phyloP scores from a whole-genome alignment of 2,113 vertebrate genomes.

The Lethenteron camtschaticum region DNA sequence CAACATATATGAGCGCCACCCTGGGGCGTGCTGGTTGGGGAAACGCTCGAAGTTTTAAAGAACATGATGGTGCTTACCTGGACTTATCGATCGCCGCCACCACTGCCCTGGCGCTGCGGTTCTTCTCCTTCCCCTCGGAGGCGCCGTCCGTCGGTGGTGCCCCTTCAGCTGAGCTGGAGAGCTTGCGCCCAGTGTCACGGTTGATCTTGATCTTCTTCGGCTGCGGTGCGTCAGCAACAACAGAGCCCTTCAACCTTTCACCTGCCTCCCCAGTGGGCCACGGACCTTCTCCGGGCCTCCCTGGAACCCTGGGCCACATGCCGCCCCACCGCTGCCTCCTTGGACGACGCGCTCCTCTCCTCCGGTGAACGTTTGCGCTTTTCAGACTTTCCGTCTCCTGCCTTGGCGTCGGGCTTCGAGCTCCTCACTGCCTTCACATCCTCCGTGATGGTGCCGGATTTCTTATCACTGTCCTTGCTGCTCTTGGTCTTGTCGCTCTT shows the following conservation, averaged over 20 bases:
- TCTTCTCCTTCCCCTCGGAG: slow-evolving; percentile 11
- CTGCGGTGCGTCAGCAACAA: slow-evolving; percentile 21
- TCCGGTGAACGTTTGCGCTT: slow-evolving; percentile 26
- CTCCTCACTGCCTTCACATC: slow-evolving; percentile 31
- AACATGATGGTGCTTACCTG: slow-evolving; percentile 21
- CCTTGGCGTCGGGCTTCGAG: slow-evolving; percentile 38
- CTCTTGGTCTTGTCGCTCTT: slow-evolving; percentile 29
- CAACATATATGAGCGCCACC: too few species aligned
- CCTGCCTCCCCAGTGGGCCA: slow-evolving; percentile 21
- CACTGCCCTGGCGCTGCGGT: slow-evolving; percentile 26
- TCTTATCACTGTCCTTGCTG: slow-evolving; percentile 29
- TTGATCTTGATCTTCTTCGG: slow-evolving; percentile 82
- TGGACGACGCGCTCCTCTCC: slow-evolving; percentile 25
- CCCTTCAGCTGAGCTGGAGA: slow-evolving; percentile 21
- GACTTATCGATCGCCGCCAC: slow-evolving; percentile 31
- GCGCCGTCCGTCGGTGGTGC: too few species aligned
- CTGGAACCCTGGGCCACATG: too few species aligned
- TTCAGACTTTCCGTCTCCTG: slow-evolving; percentile 28
- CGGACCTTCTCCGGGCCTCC: too few species aligned
- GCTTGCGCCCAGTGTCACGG: slow-evolving; percentile 52
- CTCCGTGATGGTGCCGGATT: slow-evolving; percentile 24
- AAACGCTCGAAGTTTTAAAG: too few species aligned
- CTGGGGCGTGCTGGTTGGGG: too few species aligned
- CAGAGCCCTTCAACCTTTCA: slow-evolving; percentile 16
- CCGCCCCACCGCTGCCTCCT: neutral